Base-by-base conservation (phyloP, 1,140 invertebrate species). In the Oncopodura yosiiana region DNA sequence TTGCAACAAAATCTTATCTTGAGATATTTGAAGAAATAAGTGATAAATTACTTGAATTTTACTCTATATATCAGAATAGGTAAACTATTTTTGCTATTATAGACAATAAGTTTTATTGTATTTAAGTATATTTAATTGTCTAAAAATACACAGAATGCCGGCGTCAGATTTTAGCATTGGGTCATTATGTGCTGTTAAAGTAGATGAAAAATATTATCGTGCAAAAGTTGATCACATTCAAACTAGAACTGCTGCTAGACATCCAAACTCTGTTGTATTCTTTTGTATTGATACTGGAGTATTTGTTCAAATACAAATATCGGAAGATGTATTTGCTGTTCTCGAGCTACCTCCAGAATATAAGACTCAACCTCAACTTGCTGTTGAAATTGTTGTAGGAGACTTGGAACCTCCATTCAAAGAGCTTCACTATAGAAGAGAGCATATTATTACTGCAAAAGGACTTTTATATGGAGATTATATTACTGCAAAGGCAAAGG, bases 221-320 rank as follows among this genome's bases (percentile, higher is more conserved):
- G 8, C 32, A n/a, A 34, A n/a, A 34, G n/a, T 34, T 34, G 8
- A 9, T 9, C 32, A 34, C 8, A 34, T 34, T 34, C 8, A 9
- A 9, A 34, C 32, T 9, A 34, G 32, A 34, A n/a, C n/a, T n/a
- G n/a, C n/a, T n/a, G n/a, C n/a, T n/a, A n/a, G n/a, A n/a, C 29
- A 9, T 18, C 53, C 53, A n/a, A 9, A 1, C 5, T 8, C 3
- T 36, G 3, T 53, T 24, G 18, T 18, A 3, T 2, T 53, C 2
- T 49, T 34, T 30, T 55, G 53, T 18, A n/a, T 55, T 24, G 53
- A 55, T 48, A 32, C 0, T 4, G 53, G 44, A 18, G 27, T 39
- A 8, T 1, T 48, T n/a, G 21, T 39, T 9, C 29, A 26, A 6
- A 37, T 48, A 9, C 26, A 27, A 21, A 32, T 55, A 6, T 55